Evolutionary conservation across 1,140 invertebrate species (phyloP).

Genomic region (Drosophila melanogaster): DNA sequence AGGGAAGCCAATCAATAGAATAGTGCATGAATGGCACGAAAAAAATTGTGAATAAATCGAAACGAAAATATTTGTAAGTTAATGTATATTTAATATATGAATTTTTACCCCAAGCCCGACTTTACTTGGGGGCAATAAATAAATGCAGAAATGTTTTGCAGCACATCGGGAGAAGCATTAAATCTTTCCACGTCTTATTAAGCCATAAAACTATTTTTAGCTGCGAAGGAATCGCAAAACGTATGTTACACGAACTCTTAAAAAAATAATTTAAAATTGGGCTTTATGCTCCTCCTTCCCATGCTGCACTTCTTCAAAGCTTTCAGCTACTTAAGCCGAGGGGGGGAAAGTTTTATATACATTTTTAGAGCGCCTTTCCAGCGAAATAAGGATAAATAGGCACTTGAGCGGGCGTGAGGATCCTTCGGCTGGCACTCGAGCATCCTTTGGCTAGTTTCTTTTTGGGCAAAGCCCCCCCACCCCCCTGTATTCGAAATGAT

Average conservation of each 20-base stretch:
- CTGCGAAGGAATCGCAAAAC: neutral
- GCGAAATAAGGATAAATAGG: constrained; percentile 69
- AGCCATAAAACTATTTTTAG: neutral
- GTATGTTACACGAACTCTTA: constrained; percentile 3
- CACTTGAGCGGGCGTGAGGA: constrained; percentile 25
- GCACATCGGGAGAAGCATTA: neutral
- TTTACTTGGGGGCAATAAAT: neutral
- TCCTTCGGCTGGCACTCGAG: constrained; percentile 3
- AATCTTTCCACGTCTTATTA: neutral
- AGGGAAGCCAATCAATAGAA: constrained; percentile 36
- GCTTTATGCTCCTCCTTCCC: constrained; percentile 9
- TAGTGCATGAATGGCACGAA: neutral
- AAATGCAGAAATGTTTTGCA: neutral
- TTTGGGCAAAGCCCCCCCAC: constrained; percentile 3
- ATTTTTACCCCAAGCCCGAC: neutral
- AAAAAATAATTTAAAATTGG: constrained; percentile 32
- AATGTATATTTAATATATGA: neutral
- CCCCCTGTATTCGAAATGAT: constrained; percentile 37
- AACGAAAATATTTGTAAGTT: too few relatives aligned
- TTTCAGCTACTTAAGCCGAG: constrained; percentile 40
- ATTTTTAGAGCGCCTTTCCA: constrained; percentile 43
- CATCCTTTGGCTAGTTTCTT: constrained; percentile 6
- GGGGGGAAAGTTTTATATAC: constrained; percentile 15
- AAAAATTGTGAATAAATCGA: neutral
- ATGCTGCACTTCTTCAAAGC: constrained; percentile 21